Conservation (phyloP, 2,797 vertebrate genomes). For the Huso huso region DNA sequence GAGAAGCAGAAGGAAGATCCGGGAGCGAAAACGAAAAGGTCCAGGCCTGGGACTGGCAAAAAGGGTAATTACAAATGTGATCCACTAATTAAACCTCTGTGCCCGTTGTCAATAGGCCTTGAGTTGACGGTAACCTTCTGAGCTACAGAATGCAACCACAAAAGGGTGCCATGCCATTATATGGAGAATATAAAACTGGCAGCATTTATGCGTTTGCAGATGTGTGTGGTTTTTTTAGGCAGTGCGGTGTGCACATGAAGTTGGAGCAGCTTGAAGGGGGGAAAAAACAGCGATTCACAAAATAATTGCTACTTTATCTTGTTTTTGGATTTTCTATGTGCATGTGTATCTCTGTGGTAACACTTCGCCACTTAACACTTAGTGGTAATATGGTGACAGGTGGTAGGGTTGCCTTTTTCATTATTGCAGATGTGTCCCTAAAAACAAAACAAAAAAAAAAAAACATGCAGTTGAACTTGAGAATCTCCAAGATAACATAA, state of each 20-base stretch:
- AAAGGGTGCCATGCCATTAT: conserved; percentile 47
- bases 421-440: conserved; percentile 19
- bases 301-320: background rate
- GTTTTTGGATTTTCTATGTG: too few species aligned
- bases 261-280: conserved; percentile 32
- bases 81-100: conserved; percentile 37
- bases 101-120: conserved; percentile 32
- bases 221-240: conserved; percentile 41
- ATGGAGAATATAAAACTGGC: conserved; percentile 41
- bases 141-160: conserved; percentile 31
- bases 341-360: background rate
- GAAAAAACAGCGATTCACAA: conserved; percentile 16
- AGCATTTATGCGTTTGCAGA: conserved; percentile 42
- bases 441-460: too few species aligned
- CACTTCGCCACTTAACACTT: background rate
- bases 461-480: too few species aligned
- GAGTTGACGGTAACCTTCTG: conserved; percentile 35
- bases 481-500: too few species aligned
- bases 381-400: conserved; percentile 6
- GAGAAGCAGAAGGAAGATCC: conserved; percentile 76
- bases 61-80: conserved; percentile 62
- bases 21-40: conserved; percentile 64
- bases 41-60: conserved; percentile 66
- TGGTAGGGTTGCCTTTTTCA: conserved; percentile 10
- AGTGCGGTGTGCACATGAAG: conserved; percentile 48